Conservation (phyloP, 2,113 vertebrate genomes). For the Coracopsis vasa region DNA sequence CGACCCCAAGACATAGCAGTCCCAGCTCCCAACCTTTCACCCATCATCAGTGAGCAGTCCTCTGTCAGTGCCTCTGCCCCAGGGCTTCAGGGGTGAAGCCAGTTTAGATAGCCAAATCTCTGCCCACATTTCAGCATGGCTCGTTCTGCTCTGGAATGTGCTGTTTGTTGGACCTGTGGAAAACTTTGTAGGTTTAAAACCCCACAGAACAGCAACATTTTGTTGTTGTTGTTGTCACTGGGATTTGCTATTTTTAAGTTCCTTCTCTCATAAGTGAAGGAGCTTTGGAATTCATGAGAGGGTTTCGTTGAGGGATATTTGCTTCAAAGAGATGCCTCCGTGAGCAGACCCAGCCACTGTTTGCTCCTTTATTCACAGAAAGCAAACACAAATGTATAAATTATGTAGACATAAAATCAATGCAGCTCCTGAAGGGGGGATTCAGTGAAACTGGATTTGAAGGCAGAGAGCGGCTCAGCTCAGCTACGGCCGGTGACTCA, state of each 20-base stretch:
- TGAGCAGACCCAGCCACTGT: not conserved
- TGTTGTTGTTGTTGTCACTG: not conserved
- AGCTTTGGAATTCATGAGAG: not conserved
- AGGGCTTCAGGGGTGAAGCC: not conserved
- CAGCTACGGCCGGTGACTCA: not conserved
- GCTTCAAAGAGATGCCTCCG: not conserved
- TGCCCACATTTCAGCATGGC: not conserved
- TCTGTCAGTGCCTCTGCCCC: not conserved
- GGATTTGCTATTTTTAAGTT: not conserved
- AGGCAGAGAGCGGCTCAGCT: not conserved
- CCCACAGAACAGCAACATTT: fast-evolving
- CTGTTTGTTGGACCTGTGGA: not conserved
- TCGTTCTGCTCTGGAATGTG: not conserved
- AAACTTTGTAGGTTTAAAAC: not conserved
- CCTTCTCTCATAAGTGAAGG: fast-evolving
- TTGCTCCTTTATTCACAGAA: not conserved
- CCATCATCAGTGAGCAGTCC: fast-evolving
- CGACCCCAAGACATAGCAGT: not conserved
- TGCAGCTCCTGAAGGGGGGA: not conserved
- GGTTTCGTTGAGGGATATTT: not conserved
- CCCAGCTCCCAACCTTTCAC: not conserved
- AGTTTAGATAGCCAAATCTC: not conserved
- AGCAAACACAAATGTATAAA: not conserved
- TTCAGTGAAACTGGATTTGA: not conserved
- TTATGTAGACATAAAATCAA: slow-evolving; percentile 12